phyloP scores from a whole-genome alignment of 2,113 vertebrate genomes.

The Colaptes auratus region DNA sequence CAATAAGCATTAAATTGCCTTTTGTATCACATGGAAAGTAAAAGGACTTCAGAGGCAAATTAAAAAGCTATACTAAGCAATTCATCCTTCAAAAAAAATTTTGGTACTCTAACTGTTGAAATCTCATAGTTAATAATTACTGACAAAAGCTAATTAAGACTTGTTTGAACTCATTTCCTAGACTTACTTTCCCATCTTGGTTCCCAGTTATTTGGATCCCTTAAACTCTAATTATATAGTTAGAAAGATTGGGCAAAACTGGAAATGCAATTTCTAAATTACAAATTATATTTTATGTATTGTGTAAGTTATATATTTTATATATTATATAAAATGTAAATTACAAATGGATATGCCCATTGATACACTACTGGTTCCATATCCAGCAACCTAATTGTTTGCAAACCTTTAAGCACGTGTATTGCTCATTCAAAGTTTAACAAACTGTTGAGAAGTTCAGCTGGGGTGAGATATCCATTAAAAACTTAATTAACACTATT shows the following conservation, averaged over 20 bases:
- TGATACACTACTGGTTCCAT: neutral
- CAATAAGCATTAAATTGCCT: neutral
- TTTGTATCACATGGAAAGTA: neutral
- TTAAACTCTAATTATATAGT: neutral
- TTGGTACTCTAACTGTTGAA: neutral
- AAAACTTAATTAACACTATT: constrained; percentile 30
- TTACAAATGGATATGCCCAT: neutral
- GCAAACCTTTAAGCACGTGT: neutral
- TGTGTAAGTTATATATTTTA: no score
- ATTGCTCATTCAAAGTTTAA: neutral
- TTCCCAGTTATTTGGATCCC: neutral
- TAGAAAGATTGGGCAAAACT: neutral
- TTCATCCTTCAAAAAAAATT: neutral
- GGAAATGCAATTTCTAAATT: neutral
- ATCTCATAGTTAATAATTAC: constrained; percentile 15
- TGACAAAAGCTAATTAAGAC: constrained; percentile 3
- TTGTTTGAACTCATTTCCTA: neutral
- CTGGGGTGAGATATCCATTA: constrained; percentile 17
- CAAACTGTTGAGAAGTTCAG: neutral
- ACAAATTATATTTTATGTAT: neutral
- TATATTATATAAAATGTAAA: neutral
- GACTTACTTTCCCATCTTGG: neutral
- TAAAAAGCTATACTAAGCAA: neutral
- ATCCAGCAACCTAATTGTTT: neutral
- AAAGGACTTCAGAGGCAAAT: constrained; percentile 6